A percentile compares a stretch with the other conserved stretches of the same genome.
Conservation (phyloP, 2,888 invertebrate genomes). For the Calliopum simillimum region DNA sequence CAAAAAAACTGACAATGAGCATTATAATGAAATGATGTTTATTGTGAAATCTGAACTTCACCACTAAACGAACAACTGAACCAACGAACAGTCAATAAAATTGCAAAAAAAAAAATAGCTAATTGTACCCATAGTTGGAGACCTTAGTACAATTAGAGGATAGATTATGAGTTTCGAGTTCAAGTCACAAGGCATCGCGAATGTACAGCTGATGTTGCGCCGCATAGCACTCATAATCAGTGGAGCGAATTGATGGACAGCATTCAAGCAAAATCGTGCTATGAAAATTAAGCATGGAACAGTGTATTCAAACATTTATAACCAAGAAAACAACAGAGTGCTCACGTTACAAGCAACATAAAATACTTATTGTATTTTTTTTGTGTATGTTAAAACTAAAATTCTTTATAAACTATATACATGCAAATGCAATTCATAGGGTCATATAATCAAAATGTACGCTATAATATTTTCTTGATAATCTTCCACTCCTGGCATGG, state of each 20-base stretch:
- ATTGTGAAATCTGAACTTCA: no score
- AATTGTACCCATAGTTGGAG: background rate
- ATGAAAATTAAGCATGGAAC: slow-evolving; percentile 6
- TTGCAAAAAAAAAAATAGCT: no score
- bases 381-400: slow-evolving; percentile 2
- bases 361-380: background rate
- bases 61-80: no score
- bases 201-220: no score
- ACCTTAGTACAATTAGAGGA: background rate
- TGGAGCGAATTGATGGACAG: slow-evolving; percentile 28
- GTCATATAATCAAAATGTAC: no score
- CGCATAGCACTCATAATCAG: slow-evolving; percentile 20
- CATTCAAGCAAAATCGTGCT: slow-evolving; percentile 24
- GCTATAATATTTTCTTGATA: no score
- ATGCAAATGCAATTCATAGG: no score
- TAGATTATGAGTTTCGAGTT: slow-evolving; percentile 19
- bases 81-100: no score
- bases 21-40: no score
- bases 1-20: no score
- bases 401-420: no score
- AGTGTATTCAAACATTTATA: background rate
- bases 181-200: slow-evolving; percentile 14
- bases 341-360: background rate
- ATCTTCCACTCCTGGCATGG: no score
- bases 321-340: background rate